Evolutionary conservation across 2,113 vertebrate genomes (phyloP), one percentile per base, ranked within the genome.

Genomic region (Progne subis): DNA sequence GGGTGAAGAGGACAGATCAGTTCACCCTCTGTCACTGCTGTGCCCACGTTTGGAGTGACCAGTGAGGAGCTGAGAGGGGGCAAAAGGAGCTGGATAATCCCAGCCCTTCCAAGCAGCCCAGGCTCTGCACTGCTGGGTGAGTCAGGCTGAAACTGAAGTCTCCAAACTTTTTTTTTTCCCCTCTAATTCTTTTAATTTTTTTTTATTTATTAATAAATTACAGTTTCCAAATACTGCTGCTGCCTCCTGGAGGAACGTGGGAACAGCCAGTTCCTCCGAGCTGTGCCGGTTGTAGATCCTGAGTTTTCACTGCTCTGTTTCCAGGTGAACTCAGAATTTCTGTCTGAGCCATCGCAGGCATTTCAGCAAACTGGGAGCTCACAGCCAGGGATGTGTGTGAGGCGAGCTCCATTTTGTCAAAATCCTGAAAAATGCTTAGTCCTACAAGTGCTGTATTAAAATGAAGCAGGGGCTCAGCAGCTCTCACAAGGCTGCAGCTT

Each of bases 201-300:
- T 64, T 86, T 70, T 12, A 19, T 77, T 82, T 70, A 24, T 69
- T 20, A 56, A 44, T 44, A 44, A 86, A 56, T 71, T 9, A 5
- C 21, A 32, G 6, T 64, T 71, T 63, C 59, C 25, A 63, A 90
- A n/a, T 37, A 21, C 18, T 83, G 31, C 70, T 94, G 79, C 91
- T 92, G 84, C 78, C 78, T 95, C 59, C 70, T 88, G 87, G 78
- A 96, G 75, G 75, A 52, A 63, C 34, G 43, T 72, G 55, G 49
- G 55, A 60, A 28, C 6, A 63, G 43, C 6, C 52, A 32, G 25
- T 65, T 18, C 17, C 11, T 65, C 61, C 1, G 12, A 47, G 29
- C 76, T 63, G 50, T 28, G 46, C 47, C 49, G 8, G 25, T 5
- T 5, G 14, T 5, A 19, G 21, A 19, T 23, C 34, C 59, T 75